Evolutionary conservation across 2,797 vertebrate species (phyloP), one percentile per base, ranked within the genome.

Genomic region (Hipposideros larvatus): DNA sequence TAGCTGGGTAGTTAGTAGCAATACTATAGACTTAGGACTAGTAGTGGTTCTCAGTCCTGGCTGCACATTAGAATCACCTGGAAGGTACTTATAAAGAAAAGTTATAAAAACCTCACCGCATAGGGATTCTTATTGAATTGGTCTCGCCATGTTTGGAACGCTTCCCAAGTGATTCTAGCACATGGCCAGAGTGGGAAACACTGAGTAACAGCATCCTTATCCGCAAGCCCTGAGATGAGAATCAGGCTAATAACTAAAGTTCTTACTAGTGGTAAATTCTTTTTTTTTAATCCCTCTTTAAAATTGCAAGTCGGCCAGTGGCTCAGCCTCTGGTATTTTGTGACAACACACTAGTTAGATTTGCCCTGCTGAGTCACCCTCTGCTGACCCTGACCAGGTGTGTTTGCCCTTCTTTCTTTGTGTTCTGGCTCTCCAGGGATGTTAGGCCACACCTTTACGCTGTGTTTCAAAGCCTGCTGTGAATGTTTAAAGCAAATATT

Each of bases 401-500:
- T 1, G 0, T 8, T 74, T 11, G n/a, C 48, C 7, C 34, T 1
- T 14, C 21, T 75, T 26, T 41, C 28, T 89, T 46, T 90, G 59
- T 87, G 4, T 53, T 63, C 63, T 46, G 46, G 37, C 34, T 83
- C 84, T 85, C 55, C 57, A 41, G 59, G 63, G 46, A 18, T 28
- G 26, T 28, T 0, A 75, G 66, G 55, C 21, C 73, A 28, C 0
- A 63, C 48, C 70, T 70, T 37, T 82, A 86, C 74, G 18, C 87
- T 57, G 19, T 11, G 16, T 74, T 59, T 43, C 66, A 73, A 14
- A 80, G 66, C n/a, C 57, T 28, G 48, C 83, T 61, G 83, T 34
- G 48, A 83, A 66, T 46, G 7, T 82, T 82, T 66, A 87, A 93
- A 94, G 71, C 55, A 83, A 37, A 7, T 66, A 18, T 90, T 94